Base-by-base conservation (phyloP, 2,888 invertebrate genomes). In the Erebia epiphron region DNA sequence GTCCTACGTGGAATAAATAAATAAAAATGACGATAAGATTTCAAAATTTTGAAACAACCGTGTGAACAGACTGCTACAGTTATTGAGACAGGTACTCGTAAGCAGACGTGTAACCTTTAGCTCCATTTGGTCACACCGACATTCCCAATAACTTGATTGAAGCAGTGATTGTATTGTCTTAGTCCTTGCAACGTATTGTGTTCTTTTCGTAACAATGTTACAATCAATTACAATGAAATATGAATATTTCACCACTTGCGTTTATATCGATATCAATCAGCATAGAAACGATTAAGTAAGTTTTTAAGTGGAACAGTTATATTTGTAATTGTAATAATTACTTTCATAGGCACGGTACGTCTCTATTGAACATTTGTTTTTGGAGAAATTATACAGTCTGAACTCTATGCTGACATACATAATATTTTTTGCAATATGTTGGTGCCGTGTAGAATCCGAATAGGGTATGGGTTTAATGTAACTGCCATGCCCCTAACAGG, bases 91-190 rank as follows among this genome's bases (percentile, higher is more conserved):
- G 2, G 21, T 26, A 57, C 52, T n/a, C 5, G 58, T 60, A 41
- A 58, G 63, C 58, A 70, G 66, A 13, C 68, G 58, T 16, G 64
- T 70, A 70, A 73, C 75, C 76, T 75, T 76, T 74, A 72, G 49
- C 60, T 71, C 56, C 43, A 65, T 75, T 76, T 74, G 76, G 74
- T 74, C 75, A 77, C 70, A 75, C 70, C 52, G 43, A 67, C 70
- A 68, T 54, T 68, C 70, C 64, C 74, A 73, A 73, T 73, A 74
- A 69, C 64, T 69, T 71, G 72, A 76, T 76, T 74, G 66, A 58
- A 66, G 69, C 74, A 76, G 81, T 83, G 80, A 83, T 83, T 83
- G 78, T 79, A 83, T 85, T 86, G 84, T 85, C 85, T 84, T 81
- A 79, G 79, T 75, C 74, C 77, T 79, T 78, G 76, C 78, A 75